phyloP scores from a whole-genome alignment of 2,113 vertebrate species.

The Himantopus leucocephalus region DNA sequence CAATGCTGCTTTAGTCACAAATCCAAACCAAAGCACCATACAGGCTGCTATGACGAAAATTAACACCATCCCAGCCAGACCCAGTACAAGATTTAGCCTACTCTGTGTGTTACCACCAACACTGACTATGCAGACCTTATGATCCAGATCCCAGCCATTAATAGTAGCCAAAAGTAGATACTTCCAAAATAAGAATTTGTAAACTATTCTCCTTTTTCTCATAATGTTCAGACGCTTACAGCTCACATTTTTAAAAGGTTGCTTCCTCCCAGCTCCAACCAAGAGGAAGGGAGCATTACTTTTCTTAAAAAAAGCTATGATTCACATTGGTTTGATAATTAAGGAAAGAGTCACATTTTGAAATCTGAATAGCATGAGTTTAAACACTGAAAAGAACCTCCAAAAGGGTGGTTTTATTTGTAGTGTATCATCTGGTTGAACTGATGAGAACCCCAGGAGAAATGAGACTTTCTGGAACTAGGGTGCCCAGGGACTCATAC shows the following conservation, averaged over 20 bases:
- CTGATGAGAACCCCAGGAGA: not conserved
- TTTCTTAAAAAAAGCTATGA: not conserved
- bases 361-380: not conserved
- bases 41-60: not conserved
- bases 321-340: not conserved
- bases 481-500: not conserved
- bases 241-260: not conserved
- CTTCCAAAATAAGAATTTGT: not conserved
- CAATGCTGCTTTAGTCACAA: not conserved
- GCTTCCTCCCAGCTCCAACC: not conserved
- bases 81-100: not conserved
- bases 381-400: not conserved
- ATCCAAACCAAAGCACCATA: not conserved
- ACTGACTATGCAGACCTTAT: not conserved
- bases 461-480: slow-evolving; percentile 20
- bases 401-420: not conserved
- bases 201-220: not conserved
- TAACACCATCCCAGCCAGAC: not conserved
- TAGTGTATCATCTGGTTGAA: not conserved
- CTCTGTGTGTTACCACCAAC: not conserved
- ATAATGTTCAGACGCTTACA: not conserved
- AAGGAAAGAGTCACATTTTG: not conserved
- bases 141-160: not conserved
- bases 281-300: not conserved
- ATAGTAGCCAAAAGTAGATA: not conserved